Percentiles rank a stretch among this genome's conserved stretches.
Conservation (phyloP, 1,140 invertebrate species). For the Goniozus legneri region DNA sequence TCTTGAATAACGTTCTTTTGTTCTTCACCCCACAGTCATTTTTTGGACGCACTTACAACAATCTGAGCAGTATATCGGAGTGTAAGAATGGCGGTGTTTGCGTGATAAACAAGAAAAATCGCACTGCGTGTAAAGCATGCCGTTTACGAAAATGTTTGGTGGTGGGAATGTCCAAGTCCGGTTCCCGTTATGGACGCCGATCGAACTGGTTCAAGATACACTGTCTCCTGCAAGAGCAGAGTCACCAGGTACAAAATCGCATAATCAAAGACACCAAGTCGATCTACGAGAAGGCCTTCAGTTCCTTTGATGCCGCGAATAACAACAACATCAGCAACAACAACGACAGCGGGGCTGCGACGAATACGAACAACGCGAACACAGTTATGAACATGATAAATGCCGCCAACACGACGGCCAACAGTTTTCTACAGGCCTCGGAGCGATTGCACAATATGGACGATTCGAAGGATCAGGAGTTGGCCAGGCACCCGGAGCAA, state of each 20-base stretch:
- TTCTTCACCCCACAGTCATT: slow-evolving; percentile 70
- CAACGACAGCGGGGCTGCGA: slow-evolving; percentile 34
- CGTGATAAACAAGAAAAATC: slow-evolving; percentile 91
- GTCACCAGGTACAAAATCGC: slow-evolving; percentile 49
- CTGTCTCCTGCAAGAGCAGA: slow-evolving; percentile 75
- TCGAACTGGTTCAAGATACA: slow-evolving; percentile 94
- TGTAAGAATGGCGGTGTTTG: slow-evolving; percentile 92
- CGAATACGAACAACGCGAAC: slow-evolving; percentile 41
- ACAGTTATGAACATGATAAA: slow-evolving; percentile 45
- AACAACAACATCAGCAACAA: slow-evolving; percentile 42
- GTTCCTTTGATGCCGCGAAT: slow-evolving; percentile 45
- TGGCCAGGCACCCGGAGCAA: slow-evolving; percentile 27
- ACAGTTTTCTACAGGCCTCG: slow-evolving; percentile 24
- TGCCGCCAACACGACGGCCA: slow-evolving; percentile 41
- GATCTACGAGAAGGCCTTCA: slow-evolving; percentile 41
- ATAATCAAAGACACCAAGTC: slow-evolving; percentile 40
- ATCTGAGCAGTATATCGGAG: slow-evolving; percentile 83
- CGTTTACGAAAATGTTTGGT: slow-evolving; percentile 85
- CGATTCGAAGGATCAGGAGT: slow-evolving; percentile 31
- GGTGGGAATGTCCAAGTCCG: slow-evolving; percentile 94
- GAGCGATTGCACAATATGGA: slow-evolving; percentile 32
- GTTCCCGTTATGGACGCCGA: slow-evolving; percentile 79
- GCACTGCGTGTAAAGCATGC: slow-evolving; percentile 92
- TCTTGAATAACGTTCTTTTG: slow-evolving; percentile 10
- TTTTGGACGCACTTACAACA: slow-evolving; percentile 94